phyloP scores from a whole-genome alignment of 2,797 vertebrate genomes.

The Catharus ustulatus region DNA sequence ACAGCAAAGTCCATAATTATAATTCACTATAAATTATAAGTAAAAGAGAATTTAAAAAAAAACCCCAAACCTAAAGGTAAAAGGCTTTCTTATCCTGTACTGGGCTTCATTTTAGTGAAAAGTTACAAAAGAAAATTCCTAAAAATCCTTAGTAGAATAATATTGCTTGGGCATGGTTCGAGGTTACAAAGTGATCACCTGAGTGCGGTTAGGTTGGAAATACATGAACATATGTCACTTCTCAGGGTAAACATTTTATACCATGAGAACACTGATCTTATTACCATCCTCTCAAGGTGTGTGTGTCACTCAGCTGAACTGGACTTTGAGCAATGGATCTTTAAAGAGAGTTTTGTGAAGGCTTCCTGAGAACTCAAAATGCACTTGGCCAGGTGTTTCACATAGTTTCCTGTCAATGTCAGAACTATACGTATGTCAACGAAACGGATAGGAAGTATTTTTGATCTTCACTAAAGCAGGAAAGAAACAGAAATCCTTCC shows the following conservation, averaged over 20 bases:
- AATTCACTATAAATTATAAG: background rate
- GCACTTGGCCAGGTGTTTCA: background rate
- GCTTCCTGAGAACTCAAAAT: background rate
- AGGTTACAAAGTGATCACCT: background rate
- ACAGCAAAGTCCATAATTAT: background rate
- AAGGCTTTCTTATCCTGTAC: background rate
- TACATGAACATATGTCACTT: background rate
- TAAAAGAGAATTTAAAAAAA: background rate
- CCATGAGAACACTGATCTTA: background rate
- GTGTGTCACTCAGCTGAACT: background rate
- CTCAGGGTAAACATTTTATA: background rate
- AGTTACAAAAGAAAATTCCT: background rate
- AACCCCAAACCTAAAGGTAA: background rate
- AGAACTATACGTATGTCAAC: background rate
- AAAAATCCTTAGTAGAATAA: background rate
- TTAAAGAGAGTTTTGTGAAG: background rate
- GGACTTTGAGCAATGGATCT: background rate
- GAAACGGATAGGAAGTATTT: background rate
- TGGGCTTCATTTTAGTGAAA: background rate
- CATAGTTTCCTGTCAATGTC: background rate
- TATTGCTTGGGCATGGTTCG: background rate
- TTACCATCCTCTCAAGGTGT: background rate
- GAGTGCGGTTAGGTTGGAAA: background rate
- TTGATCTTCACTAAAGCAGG: background rate
- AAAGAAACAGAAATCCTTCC: background rate